Evolutionary conservation across 2,888 invertebrate species (phyloP).

Genomic region (Myathropa florea): DNA sequence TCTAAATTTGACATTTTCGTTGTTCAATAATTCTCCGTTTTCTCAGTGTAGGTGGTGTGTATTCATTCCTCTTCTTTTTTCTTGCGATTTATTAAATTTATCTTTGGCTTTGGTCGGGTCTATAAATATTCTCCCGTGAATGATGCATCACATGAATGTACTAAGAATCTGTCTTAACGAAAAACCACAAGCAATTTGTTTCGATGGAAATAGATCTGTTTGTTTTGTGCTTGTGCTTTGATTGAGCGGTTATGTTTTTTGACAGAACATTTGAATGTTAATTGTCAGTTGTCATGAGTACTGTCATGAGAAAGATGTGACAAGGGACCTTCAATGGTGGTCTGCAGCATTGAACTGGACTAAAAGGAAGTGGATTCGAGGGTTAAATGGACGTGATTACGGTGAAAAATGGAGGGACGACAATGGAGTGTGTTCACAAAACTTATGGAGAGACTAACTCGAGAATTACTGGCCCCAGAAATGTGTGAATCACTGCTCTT

Average conservation of each 20-base stretch:
- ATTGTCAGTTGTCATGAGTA: background rate
- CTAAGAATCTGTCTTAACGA: background rate
- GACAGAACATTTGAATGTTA: background rate
- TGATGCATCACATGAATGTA: background rate
- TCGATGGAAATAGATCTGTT: background rate
- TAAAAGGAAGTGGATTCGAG: background rate
- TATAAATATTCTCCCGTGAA: background rate
- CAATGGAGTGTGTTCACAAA: too few species aligned
- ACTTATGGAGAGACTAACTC: too few species aligned
- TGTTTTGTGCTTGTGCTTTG: background rate
- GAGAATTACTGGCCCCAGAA: too few species aligned
- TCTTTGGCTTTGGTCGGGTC: background rate
- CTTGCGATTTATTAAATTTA: background rate
- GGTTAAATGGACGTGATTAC: too few species aligned
- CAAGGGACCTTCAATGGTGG: background rate
- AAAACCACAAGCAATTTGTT: background rate
- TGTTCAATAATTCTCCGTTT: background rate
- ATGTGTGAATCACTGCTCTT: too few species aligned
- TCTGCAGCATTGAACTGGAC: background rate
- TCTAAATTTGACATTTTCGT: background rate
- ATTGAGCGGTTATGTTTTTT: background rate
- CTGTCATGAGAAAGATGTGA: background rate
- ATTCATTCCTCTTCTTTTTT: too few species aligned
- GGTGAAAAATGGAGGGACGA: too few species aligned
- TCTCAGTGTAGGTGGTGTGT: background rate